Evolutionary conservation across 2,113 vertebrate species (phyloP).

Genomic region (Scomber colias): DNA sequence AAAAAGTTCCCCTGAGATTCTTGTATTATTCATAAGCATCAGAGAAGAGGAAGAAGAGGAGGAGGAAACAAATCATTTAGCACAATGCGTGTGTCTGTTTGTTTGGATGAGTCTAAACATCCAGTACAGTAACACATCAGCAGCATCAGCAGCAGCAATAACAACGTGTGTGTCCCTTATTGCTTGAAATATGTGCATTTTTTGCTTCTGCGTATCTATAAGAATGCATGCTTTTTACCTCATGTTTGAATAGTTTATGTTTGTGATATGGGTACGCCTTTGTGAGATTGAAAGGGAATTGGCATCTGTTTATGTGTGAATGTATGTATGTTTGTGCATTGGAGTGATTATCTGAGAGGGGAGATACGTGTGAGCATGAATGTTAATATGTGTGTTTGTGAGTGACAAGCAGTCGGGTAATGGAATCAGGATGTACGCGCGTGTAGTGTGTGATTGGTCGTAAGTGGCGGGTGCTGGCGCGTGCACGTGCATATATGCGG

Average conservation of each 20-base stretch:
- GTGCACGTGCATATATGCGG: slow-evolving; percentile 10
- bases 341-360: slow-evolving; percentile 71
- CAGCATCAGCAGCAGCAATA: too few species aligned
- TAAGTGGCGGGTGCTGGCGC: slow-evolving; percentile 46
- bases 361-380: slow-evolving; percentile 74
- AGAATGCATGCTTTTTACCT: slow-evolving; percentile 44
- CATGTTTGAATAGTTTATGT: slow-evolving; percentile 66
- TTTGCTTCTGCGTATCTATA: slow-evolving; percentile 25
- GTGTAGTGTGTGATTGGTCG: slow-evolving; percentile 46
- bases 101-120: slow-evolving; percentile 56
- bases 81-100: slow-evolving; percentile 66
- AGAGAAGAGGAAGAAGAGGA: slow-evolving; percentile 35
- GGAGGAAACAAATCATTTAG: slow-evolving; percentile 81
- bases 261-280: slow-evolving; percentile 59
- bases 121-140: slow-evolving; percentile 29
- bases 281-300: slow-evolving; percentile 70
- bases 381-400: slow-evolving; percentile 78
- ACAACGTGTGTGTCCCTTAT: slow-evolving; percentile 25
- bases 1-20: slow-evolving; percentile 78
- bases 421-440: slow-evolving; percentile 59
- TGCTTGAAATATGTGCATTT: slow-evolving; percentile 61
- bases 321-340: slow-evolving; percentile 76
- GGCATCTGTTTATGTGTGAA: slow-evolving; percentile 75
- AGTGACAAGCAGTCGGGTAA: slow-evolving; percentile 66
- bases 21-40: slow-evolving; percentile 82